These are phyloP conservation scores for Chelonoidis abingdonii DNA, from an alignment of 2,113 vertebrate species.

Conservation along the genomic window DNA sequence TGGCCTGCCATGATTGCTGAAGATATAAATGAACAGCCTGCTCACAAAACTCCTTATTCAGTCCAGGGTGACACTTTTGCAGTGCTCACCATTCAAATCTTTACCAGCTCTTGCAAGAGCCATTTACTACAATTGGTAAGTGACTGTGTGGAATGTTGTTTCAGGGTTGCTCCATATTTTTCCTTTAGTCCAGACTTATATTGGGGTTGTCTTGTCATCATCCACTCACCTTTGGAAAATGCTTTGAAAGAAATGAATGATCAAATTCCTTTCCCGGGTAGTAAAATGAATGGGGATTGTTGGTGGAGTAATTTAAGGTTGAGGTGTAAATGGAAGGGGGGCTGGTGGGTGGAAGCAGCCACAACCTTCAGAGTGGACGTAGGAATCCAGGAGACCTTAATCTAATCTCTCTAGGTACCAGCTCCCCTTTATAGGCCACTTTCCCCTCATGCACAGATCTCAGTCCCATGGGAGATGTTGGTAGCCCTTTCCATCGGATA, in stretches of 20 bases:
- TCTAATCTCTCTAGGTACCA: rapidly evolving
- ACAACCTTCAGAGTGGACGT: background rate
- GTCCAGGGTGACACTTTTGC: background rate
- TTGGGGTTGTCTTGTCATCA: background rate
- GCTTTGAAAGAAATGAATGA: background rate
- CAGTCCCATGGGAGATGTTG: background rate
- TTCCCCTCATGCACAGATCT: no score
- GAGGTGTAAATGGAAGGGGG: background rate
- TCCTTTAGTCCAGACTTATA: background rate
- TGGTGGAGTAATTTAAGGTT: rapidly evolving
- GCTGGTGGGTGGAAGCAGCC: rapidly evolving
- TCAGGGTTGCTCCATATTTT: background rate
- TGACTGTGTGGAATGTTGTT: background rate
- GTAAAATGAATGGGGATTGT: background rate
- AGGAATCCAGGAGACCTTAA: background rate
- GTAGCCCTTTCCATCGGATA: background rate
- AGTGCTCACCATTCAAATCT: background rate
- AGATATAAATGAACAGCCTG: background rate
- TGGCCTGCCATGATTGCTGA: background rate
- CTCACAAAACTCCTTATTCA: background rate
- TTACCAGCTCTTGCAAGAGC: no score
- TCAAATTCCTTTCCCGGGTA: background rate
- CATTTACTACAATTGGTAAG: background rate
- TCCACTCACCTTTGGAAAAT: background rate
- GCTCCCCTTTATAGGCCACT: rapidly evolving